Evolutionary conservation across 2,113 vertebrate species (phyloP).

Genomic region (Todiramphus saurophagus): DNA sequence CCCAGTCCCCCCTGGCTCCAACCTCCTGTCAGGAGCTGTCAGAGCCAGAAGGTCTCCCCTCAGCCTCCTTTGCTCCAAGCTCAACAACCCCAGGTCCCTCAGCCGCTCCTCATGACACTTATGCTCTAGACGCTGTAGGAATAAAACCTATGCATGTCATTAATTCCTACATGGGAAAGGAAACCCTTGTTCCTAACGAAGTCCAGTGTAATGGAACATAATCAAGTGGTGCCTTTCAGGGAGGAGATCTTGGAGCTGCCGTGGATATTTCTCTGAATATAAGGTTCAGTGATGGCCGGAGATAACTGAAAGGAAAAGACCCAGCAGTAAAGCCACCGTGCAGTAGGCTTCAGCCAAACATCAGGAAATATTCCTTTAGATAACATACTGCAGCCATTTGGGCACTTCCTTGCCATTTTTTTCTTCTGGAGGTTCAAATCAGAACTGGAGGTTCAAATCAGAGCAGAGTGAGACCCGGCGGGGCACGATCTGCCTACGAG

Average conservation of each 20-base stretch:
- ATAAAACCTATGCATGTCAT: accelerated
- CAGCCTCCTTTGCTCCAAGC: too few species aligned
- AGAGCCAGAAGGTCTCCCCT: too few species aligned
- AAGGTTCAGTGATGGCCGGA: accelerated
- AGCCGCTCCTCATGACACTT: too few species aligned
- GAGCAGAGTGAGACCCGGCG: neutral
- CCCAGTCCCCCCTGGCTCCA: too few species aligned
- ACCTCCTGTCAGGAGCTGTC: too few species aligned
- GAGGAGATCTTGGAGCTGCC: neutral
- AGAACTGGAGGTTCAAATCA: neutral
- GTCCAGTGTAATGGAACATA: neutral
- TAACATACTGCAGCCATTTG: neutral
- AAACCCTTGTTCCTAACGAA: neutral
- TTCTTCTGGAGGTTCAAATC: too few species aligned
- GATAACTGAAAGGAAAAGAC: neutral
- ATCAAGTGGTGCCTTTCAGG: neutral
- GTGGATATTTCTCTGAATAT: neutral
- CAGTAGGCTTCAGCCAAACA: neutral
- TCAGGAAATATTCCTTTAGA: neutral
- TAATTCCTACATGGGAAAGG: neutral
- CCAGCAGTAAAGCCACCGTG: accelerated
- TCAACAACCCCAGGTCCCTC: too few species aligned
- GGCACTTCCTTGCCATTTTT: neutral
- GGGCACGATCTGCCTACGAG: neutral
- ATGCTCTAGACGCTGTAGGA: too few species aligned